These are phyloP conservation scores for Megaleporinus macrocephalus DNA, from an alignment of 2,113 vertebrate species.

Conservation along the genomic window DNA sequence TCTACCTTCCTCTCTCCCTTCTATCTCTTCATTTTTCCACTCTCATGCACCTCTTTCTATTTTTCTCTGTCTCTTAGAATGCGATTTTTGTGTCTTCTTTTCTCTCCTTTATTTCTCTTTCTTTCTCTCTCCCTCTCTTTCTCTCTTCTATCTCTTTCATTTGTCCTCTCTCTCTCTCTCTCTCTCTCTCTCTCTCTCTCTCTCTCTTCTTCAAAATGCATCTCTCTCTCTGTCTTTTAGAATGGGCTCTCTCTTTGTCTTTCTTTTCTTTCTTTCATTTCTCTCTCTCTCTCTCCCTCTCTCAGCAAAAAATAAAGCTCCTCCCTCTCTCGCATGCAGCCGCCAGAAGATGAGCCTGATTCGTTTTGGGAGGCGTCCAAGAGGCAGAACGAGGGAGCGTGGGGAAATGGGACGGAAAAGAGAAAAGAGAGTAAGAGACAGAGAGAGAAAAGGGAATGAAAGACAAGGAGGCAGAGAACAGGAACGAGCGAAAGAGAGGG, in stretches of 20 bases:
- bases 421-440: slow-evolving; percentile 41
- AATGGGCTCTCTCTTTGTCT: neutral
- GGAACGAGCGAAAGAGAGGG: slow-evolving; percentile 1
- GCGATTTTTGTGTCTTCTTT: no score
- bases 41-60: no score
- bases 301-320: slow-evolving; percentile 1
- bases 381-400: slow-evolving; percentile 42
- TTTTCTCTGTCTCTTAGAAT: no score
- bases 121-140: neutral
- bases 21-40: no score
- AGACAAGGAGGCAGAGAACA: slow-evolving; percentile 24
- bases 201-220: neutral
- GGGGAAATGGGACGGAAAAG: slow-evolving; percentile 17
- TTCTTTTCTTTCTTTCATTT: neutral
- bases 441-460: slow-evolving; percentile 38
- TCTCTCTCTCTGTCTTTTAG: neutral
- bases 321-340: slow-evolving; percentile 37
- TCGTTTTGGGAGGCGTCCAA: slow-evolving; percentile 64
- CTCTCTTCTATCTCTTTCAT: no score
- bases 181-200: neutral
- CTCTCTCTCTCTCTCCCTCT: slow-evolving; percentile 3
- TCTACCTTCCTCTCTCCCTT: neutral
- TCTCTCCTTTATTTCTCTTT: neutral
- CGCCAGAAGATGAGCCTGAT: slow-evolving; percentile 66
- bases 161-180: no score